phyloP scores from a whole-genome alignment of 2,888 invertebrate genomes.

The Drosophila mayaguana region DNA sequence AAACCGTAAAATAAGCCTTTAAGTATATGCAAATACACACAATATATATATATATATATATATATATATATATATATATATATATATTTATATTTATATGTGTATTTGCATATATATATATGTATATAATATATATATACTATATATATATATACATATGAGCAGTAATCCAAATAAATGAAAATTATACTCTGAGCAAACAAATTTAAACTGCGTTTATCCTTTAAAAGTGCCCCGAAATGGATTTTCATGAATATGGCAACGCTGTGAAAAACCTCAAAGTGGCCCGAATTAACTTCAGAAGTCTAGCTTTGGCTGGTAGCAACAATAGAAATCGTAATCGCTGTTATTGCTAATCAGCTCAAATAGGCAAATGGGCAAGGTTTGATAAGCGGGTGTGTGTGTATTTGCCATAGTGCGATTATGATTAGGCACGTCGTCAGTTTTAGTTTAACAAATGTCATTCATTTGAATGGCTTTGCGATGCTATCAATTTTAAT shows the following conservation, averaged over 20 bases:
- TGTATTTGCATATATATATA: too few relatives aligned
- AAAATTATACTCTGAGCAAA: neutral
- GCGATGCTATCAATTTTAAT: neutral
- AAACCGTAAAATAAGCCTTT: constrained; percentile 9
- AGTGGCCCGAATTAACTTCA: neutral
- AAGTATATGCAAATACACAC: neutral
- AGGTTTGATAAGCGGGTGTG: neutral
- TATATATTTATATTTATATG: too few relatives aligned
- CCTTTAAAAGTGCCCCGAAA: neutral
- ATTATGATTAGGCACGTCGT: neutral
- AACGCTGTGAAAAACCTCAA: constrained; percentile 3
- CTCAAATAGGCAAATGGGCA: neutral
- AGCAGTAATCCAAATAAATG: constrained; percentile 13
- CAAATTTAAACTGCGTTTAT: neutral
- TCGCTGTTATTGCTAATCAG: neutral
- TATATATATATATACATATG: too few relatives aligned
- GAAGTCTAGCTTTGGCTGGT: constrained; percentile 42
- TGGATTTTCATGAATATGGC: constrained; percentile 3
- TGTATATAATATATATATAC: too few relatives aligned
- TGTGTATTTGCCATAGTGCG: neutral
- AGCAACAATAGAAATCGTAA: constrained; percentile 7
- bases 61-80: too few relatives aligned
- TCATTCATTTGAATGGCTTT: neutral
- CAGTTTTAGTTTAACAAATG: neutral
- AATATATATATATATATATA: too few relatives aligned